Evolutionary conservation across 2,888 invertebrate genomes (phyloP), one percentile per base, ranked within the genome.

Genomic region (Eurois occulta): DNA sequence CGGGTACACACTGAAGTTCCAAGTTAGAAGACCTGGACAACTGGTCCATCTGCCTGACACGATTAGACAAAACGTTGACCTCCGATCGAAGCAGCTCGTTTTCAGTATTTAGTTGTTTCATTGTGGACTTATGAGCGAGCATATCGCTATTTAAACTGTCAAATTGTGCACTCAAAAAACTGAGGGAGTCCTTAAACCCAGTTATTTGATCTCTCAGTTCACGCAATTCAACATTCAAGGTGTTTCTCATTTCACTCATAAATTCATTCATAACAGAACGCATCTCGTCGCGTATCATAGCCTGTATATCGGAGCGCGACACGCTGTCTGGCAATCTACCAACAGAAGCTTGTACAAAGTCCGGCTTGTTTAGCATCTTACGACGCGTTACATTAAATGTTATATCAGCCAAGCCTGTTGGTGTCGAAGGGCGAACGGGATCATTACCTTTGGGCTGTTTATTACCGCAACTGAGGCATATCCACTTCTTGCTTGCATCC

Each of bases 341-440:
- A 16, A 43, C 43, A 43, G 43, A 43, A 16, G 43, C 43, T 16
- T 43, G 43, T 16, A 43, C 43, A 43, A 43, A 43, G 43, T 43
- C 43, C 16, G 43, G 16, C 43, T 43, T 43, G 43, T 43, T 43
- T 43, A 5, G 43, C 43, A 16, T 43, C 16, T 48, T 21, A 18
- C 46, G 46, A 18, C 18, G 46, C 46, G 46, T 46, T 46, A 18
- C 46, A 46, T 46, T 18, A 46, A 46, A 46, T 46, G 18, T 46
- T 46, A 46, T 46, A 46, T 46, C 18, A 46, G 46, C 18, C 46
- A 46, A 46, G 46, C 46, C 46, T 21, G 18, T 46, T 46, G 18
- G 46, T 46, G 18, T 46, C 13, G 43, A 43, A 74, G 46, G 65
- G 64, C 65, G 65, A 41, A 65, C n/a, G n/a, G 65, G 41, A 65